Evolutionary conservation across 2,797 vertebrate genomes (phyloP), one percentile per base, ranked within the genome.

Genomic region (Amphiprion clarkii): DNA sequence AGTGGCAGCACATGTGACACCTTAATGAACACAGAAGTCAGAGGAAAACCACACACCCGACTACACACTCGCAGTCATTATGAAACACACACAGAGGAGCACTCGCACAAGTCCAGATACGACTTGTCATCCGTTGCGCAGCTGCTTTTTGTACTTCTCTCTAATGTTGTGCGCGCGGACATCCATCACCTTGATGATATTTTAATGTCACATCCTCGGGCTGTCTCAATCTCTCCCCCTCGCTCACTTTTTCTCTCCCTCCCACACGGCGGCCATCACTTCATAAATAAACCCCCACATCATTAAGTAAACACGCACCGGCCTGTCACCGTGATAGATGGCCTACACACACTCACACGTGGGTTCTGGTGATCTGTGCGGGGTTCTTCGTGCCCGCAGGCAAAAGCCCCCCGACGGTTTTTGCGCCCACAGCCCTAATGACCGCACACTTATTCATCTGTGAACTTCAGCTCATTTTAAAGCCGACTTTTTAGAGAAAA

Each of bases 131-230:
- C 84, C 81, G 57, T 75, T 40, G 69, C 83, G 40, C 90, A 90
- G 91, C 87, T 91, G 91, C 78, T 88, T 87, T 68, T 82, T 85
- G 77, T 84, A 82, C 78, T 90, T 78, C 80, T 80, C 85, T 83
- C 87, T 93, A 92, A 93, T 93, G 92, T 90, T 81, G 87, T 82
- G 83, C 46, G 77, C 39, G 75, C 4, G 87, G 85, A 89, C 90
- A 94, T 93, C 89, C 89, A 94, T 94, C 92, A 94, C 88, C 87
- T 92, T 93, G 93, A 94, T 94, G 93, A 88, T 93, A 79, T 93
- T 94, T 93, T 94, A 94, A 94, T 94, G 91, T 92, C 92, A 91
- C 90, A 89, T 93, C 93, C 91, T 91, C 88, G 2, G 91, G 93
- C 91, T 89, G 84, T 87, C 89, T 91, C 90, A 81, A 79, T 81